Evolutionary conservation across 2,113 vertebrate species (phyloP).

Genomic region (Trichomycterus rosablanca): DNA sequence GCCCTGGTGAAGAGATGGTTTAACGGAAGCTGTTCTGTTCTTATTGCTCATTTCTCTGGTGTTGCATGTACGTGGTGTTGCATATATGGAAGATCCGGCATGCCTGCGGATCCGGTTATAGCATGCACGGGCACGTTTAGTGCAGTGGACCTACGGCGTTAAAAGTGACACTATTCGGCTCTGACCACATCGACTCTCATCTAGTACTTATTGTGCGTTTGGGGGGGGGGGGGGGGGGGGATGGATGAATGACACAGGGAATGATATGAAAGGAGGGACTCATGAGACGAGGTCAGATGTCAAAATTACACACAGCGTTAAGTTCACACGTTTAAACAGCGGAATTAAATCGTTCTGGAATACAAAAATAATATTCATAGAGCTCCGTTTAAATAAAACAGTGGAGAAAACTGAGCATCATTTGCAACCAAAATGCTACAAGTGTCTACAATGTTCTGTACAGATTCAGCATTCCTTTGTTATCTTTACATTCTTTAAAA

Average conservation of each 20-base stretch:
- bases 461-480: constrained; percentile 10
- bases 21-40: not conserved
- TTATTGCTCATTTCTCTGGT: not conserved
- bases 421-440: constrained; percentile 16
- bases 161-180: not conserved
- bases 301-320: constrained; percentile 9
- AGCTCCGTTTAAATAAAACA: constrained; percentile 19
- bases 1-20: too few relatives aligned
- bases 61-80: not conserved
- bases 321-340: too few relatives aligned
- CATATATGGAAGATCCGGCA: not conserved
- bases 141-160: not conserved
- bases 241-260: not conserved
- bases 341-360: not conserved
- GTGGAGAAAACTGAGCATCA: not conserved
- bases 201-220: not conserved
- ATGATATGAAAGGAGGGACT: not conserved
- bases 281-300: not conserved
- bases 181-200: not conserved
- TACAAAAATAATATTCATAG: constrained; percentile 8
- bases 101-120: not conserved
- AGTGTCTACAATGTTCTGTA: constrained; percentile 8
- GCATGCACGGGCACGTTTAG: not conserved
- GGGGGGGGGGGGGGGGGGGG: not conserved
- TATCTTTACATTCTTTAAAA: constrained; percentile 22